Percentiles rank a stretch among this genome's conserved stretches.
These are phyloP conservation scores for Uria aalge DNA, from an alignment of 2,113 vertebrate genomes.

Conservation along the genomic window DNA sequence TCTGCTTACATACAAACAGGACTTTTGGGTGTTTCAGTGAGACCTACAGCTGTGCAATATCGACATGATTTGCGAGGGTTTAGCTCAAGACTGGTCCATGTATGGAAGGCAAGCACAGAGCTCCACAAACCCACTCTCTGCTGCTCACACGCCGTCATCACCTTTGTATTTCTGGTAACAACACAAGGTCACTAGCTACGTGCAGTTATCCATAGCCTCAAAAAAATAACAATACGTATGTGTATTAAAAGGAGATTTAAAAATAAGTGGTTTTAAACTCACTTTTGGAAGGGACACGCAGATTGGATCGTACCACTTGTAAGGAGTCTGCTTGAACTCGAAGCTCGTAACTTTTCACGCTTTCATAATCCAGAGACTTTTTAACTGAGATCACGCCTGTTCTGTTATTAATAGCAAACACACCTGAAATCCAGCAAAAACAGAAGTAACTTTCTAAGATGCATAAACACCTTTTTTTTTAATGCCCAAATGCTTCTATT, in stretches of 20 bases:
- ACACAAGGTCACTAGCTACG: background rate
- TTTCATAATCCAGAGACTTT: slow-evolving; percentile 85
- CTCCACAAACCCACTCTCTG: background rate
- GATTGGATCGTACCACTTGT: slow-evolving; percentile 80
- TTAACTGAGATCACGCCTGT: slow-evolving; percentile 84
- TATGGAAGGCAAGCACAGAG: background rate
- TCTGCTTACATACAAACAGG: background rate
- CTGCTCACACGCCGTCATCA: too few species aligned
- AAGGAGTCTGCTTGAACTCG: slow-evolving; percentile 89
- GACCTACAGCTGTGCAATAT: background rate
- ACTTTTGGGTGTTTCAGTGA: background rate
- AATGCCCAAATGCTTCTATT: background rate
- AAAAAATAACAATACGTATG: accelerated
- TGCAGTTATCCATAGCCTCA: background rate
- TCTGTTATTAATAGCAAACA: slow-evolving; percentile 83
- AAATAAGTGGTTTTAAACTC: slow-evolving; percentile 46
- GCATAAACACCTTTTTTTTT: background rate
- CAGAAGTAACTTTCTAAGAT: background rate
- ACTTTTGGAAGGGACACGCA: slow-evolving; percentile 90
- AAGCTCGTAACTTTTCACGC: slow-evolving; percentile 78
- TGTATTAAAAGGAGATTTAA: too few species aligned
- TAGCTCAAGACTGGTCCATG: background rate
- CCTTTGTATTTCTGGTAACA: too few species aligned
- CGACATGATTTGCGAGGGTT: background rate
- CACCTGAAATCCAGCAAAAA: slow-evolving; percentile 71